Evolutionary conservation across 2,113 vertebrate species (phyloP).

Genomic region (Cathartes aura): DNA sequence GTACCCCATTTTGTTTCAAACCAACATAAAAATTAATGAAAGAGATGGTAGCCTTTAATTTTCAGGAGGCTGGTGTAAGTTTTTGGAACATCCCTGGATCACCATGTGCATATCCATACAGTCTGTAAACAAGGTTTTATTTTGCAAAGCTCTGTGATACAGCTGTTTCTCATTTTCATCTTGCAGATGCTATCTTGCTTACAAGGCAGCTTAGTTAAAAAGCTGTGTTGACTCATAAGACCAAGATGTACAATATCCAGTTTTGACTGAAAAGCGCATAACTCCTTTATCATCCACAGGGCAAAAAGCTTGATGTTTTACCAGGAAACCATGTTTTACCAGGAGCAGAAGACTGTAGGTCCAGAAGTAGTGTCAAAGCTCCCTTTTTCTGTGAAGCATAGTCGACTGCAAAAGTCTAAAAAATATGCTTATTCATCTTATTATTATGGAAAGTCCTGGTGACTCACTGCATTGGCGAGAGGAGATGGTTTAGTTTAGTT

Average conservation of each 20-base stretch:
- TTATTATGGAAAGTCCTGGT: conserved; percentile 34
- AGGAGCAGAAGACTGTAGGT: neutral
- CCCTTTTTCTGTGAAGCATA: neutral
- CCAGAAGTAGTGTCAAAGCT: neutral
- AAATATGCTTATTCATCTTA: conserved; percentile 24
- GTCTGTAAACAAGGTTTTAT: conserved; percentile 16
- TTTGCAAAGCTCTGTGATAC: conserved; percentile 30
- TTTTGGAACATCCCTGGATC: neutral
- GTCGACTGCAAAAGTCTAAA: neutral
- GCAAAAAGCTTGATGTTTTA: neutral
- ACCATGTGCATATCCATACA: neutral
- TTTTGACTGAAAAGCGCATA: neutral
- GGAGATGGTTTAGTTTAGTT: neutral
- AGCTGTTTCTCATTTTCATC: conserved; percentile 72
- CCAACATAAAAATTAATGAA: neutral
- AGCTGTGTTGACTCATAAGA: conserved; percentile 48
- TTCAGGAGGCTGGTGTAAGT: neutral
- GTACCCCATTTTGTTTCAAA: neutral
- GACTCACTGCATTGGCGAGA: neutral
- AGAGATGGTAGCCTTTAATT: neutral
- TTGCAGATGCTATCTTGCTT: conserved; percentile 65
- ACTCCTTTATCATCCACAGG: neutral
- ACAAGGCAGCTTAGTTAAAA: conserved; percentile 53
- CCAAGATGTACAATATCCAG: conserved; percentile 41
- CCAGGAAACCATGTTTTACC: neutral